Conservation (phyloP, 1,140 invertebrate species). For the Akabosia matsudoensis region DNA sequence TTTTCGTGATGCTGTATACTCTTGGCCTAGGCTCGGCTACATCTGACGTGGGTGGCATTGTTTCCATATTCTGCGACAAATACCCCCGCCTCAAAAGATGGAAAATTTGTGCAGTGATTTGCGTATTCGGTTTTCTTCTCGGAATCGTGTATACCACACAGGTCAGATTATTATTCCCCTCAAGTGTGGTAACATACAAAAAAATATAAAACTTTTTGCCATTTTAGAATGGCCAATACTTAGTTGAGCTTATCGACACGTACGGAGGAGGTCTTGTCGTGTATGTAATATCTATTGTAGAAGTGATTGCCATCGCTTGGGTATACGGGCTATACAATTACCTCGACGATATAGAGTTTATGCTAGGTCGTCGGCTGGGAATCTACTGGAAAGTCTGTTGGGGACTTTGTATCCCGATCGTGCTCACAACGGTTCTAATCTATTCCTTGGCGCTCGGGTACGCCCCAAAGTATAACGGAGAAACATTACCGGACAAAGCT, state of each 20-base stretch:
- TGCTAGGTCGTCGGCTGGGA: background rate
- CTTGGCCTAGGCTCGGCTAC: background rate
- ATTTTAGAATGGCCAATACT: background rate
- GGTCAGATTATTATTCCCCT: background rate
- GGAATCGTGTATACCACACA: background rate
- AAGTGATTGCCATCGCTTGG: background rate
- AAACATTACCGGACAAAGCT: no score
- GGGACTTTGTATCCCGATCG: background rate
- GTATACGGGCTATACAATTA: background rate
- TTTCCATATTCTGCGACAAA: background rate
- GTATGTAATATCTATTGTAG: background rate
- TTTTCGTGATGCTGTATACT: background rate
- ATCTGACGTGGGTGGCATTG: background rate
- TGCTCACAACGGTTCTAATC: background rate
- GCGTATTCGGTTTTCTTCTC: background rate
- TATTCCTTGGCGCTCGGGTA: no score
- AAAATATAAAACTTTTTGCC: background rate
- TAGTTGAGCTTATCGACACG: background rate
- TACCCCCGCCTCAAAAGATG: background rate
- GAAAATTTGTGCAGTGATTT: background rate
- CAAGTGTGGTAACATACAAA: background rate
- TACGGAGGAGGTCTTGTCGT: background rate
- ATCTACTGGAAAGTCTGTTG: background rate
- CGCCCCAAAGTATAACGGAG: no score
- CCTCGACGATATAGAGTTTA: background rate